A percentile compares a stretch with the other conserved stretches of the same genome.
Evolutionary conservation across 2,797 vertebrate genomes (phyloP).

Genomic region (Denticeps clupeoides): DNA sequence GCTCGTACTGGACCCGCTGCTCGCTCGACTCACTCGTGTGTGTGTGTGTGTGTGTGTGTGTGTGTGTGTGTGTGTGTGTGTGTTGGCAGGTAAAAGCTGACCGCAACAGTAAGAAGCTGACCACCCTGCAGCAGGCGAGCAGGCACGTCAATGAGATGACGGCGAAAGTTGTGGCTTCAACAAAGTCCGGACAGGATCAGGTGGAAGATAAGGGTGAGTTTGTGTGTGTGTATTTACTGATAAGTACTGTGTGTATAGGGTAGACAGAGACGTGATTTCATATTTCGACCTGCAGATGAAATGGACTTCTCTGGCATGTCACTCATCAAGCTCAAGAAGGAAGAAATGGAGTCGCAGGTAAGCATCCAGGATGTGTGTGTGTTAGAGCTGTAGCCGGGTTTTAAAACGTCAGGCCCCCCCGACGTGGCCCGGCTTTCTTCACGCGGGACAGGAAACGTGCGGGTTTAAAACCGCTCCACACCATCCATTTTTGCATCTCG

Average conservation of each 20-base stretch:
- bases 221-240: neutral
- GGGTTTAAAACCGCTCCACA: no score
- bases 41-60: neutral
- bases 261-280: neutral
- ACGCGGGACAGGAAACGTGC: no score
- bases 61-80: neutral
- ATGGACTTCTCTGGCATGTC: slow-evolving; percentile 97
- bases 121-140: slow-evolving; percentile 80
- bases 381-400: no score
- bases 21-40: no score
- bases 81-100: slow-evolving; percentile 79
- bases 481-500: no score
- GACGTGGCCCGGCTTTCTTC: no score
- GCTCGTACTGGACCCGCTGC: no score
- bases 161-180: slow-evolving; percentile 83
- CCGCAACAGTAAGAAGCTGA: slow-evolving; percentile 69
- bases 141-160: slow-evolving; percentile 84
- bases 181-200: slow-evolving; percentile 82
- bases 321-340: slow-evolving; percentile 86
- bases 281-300: slow-evolving; percentile 57
- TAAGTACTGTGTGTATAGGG: neutral
- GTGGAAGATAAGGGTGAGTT: slow-evolving; percentile 77
- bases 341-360: slow-evolving; percentile 95
- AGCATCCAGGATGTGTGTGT: no score
- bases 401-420: no score